These are phyloP conservation scores for Trichoplusia ni DNA, from an alignment of 1,140 invertebrate species.

Conservation along the genomic window DNA sequence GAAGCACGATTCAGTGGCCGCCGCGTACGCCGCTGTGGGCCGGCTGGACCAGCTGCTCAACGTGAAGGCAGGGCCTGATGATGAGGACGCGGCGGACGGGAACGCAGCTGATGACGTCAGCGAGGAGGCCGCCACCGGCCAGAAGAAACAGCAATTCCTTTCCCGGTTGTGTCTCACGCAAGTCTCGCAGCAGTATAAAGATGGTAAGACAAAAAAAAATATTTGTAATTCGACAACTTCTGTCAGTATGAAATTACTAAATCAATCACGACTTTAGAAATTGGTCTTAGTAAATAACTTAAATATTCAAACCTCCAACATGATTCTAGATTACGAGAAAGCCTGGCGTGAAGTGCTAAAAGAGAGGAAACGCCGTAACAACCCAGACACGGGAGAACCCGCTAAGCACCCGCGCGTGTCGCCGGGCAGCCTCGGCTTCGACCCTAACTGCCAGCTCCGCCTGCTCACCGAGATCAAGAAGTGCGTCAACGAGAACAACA, in stretches of 20 bases:
- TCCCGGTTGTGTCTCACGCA: conserved; percentile 53
- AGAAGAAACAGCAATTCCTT: conserved; percentile 59
- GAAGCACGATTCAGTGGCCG: conserved; percentile 54
- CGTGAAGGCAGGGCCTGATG: too few species aligned
- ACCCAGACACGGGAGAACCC: conserved; percentile 16
- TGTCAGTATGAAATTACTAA: too few species aligned
- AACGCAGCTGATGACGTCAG: background rate
- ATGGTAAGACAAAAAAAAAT: conserved; percentile 45
- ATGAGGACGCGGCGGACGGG: conserved; percentile 24
- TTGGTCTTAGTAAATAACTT: too few species aligned
- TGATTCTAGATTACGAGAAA: conserved; percentile 72
- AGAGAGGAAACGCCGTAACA: conserved; percentile 65
- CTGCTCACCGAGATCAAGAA: conserved; percentile 76
- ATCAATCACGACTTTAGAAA: too few species aligned
- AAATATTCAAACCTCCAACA: too few species aligned
- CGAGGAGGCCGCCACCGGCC: conserved; percentile 24
- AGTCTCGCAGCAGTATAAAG: conserved; percentile 54
- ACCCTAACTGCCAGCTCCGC: conserved; percentile 62
- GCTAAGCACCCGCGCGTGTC: conserved; percentile 43
- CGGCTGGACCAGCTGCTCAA: conserved; percentile 52
- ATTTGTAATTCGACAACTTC: too few species aligned
- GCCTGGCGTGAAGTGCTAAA: conserved; percentile 68
- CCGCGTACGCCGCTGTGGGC: conserved; percentile 64
- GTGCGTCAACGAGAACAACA: conserved; percentile 76
- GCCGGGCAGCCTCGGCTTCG: conserved; percentile 40